These are phyloP conservation scores for Pardosa pseudoannulata DNA, from an alignment of 2,888 invertebrate genomes.

Conservation along the genomic window DNA sequence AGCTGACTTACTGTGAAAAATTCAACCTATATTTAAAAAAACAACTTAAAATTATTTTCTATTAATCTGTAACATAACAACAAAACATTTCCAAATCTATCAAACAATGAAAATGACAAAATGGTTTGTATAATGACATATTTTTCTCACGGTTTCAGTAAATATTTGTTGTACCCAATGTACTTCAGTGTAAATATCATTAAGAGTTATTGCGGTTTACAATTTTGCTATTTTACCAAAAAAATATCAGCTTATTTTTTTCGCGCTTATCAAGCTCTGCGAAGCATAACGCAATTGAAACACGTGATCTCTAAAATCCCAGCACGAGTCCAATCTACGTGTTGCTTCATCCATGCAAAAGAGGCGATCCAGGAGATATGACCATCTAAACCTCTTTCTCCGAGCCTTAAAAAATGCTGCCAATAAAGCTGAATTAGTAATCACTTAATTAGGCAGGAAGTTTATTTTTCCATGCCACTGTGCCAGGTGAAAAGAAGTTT, in stretches of 20 bases:
- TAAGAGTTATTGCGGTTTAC: too few relatives aligned
- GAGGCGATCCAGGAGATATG: background rate
- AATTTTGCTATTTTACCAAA: too few relatives aligned
- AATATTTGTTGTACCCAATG: too few relatives aligned
- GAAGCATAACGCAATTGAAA: background rate
- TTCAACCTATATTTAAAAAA: too few relatives aligned
- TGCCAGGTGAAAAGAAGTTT: background rate
- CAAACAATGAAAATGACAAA: too few relatives aligned
- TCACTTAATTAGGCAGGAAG: background rate
- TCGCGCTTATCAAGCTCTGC: background rate
- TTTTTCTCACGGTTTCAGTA: too few relatives aligned
- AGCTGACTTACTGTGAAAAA: too few relatives aligned
- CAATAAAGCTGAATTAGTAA: background rate
- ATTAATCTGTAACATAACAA: too few relatives aligned
- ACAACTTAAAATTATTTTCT: too few relatives aligned
- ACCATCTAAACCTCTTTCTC: background rate
- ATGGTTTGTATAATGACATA: too few relatives aligned
- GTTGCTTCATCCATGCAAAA: slow-evolving; percentile 9
- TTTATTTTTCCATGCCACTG: background rate
- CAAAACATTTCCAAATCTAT: too few relatives aligned
- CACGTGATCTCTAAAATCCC: background rate
- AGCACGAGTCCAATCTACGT: background rate
- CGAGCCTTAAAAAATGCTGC: background rate
- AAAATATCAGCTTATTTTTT: background rate
- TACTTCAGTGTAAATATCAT: too few relatives aligned